Conservation (phyloP, 2,888 invertebrate species). For the Chironomus riparius region DNA sequence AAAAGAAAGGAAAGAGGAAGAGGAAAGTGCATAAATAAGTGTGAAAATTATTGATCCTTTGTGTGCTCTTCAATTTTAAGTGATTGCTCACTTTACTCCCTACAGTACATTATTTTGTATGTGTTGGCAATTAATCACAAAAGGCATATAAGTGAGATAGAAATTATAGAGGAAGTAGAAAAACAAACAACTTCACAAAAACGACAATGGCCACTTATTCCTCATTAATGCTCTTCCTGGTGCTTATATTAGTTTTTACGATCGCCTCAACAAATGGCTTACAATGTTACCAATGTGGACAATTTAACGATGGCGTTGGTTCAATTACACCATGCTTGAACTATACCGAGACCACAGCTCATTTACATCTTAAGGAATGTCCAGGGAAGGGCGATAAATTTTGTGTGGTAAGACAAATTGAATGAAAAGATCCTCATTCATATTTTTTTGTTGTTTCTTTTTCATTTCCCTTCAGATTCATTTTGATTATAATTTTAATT, state of each 20-base stretch:
- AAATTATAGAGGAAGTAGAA: too few relatives aligned
- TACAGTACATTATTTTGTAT: neutral
- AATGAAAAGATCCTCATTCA: neutral
- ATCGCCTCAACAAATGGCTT: conserved; percentile 42
- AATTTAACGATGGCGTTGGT: conserved; percentile 77
- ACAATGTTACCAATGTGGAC: conserved; percentile 69
- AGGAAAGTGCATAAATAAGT: neutral
- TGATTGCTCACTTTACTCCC: neutral
- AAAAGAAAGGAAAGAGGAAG: too few relatives aligned
- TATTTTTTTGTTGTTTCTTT: conserved; percentile 35
- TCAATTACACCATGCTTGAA: conserved; percentile 78
- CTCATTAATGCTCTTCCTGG: conserved; percentile 9
- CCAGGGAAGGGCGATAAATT: conserved; percentile 50
- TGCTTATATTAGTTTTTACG: conserved; percentile 10
- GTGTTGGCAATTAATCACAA: neutral
- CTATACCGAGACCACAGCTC: conserved; percentile 51
- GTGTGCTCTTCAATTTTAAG: neutral
- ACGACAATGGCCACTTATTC: conserved; percentile 7
- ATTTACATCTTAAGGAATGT: conserved; percentile 62
- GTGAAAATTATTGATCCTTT: neutral
- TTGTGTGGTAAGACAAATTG: conserved; percentile 73
- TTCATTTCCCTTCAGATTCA: too few relatives aligned
- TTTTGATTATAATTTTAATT: too few relatives aligned
- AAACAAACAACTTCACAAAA: neutral
- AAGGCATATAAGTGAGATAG: neutral